Evolutionary conservation across 2,797 vertebrate species (phyloP), one percentile per base, ranked within the genome.

Genomic region (Molossus alvarezi): DNA sequence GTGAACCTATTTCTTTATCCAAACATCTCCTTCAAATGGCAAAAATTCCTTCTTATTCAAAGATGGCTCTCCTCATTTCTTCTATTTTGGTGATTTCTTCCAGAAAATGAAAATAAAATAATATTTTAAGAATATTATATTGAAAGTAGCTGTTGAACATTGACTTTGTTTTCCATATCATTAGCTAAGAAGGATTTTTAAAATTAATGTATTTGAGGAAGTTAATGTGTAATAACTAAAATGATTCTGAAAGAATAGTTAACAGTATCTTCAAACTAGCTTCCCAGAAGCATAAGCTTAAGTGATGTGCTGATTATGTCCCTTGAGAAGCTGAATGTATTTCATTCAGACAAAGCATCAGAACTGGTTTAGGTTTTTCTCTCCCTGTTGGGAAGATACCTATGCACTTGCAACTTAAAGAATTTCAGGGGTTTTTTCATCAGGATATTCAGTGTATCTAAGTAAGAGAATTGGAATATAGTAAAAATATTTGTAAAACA

Each of bases 21-120:
- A 25, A 69, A 33, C 27, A 48, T n/a, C 45, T 53, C 75, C 37
- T 51, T 88, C 37, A 90, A 90, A 27, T 77, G n/a, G 17, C 51
- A 76, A 87, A 20, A 85, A 83, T 51, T 53, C 73, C 48, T 71
- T 60, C 33, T 25, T 90, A 48, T 53, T 86, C 45, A 92, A 80
- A 91, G 37, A 69, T 91, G 21, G 14, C 51, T 92, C 69, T 80
- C 27, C 33, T 89, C 17, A 29, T 75, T 81, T 96, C 64, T 96
- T 96, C 37, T 41, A 0, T 94, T 51, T 29, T 57, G 27, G 18
- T 89, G 20, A 84, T 10, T 17, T 27, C 62, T 82, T 82, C 57
- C 55, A 90, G 57, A 96, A 93, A 96, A 90, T 83, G 25, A 77
- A 67, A 85, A 64, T 89, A 81, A 92, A 90, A 71, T 92, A 82